phyloP scores from a whole-genome alignment of 2,797 vertebrate genomes.

The Sciaenops ocellatus region DNA sequence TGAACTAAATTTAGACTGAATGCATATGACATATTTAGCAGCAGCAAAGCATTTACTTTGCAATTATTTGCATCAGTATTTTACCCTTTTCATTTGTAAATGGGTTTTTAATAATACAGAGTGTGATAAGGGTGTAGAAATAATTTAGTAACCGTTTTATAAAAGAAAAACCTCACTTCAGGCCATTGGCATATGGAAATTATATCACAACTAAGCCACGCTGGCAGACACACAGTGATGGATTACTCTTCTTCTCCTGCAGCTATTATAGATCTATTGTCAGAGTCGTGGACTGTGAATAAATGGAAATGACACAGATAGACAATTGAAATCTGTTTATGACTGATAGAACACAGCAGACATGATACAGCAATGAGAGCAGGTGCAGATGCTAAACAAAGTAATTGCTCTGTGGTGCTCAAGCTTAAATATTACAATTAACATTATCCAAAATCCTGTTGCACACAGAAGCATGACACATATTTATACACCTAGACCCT shows the following conservation, averaged over 20 bases:
- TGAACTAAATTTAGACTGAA: slow-evolving; percentile 1
- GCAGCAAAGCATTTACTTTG: slow-evolving; percentile 19
- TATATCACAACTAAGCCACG: slow-evolving; percentile 61
- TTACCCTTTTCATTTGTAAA: slow-evolving; percentile 56
- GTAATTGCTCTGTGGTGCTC: slow-evolving; percentile 17
- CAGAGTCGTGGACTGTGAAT: slow-evolving; percentile 49
- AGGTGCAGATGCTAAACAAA: slow-evolving; percentile 45
- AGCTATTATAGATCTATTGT: slow-evolving; percentile 68
- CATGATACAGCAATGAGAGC: slow-evolving; percentile 30
- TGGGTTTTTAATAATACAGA: slow-evolving; percentile 42
- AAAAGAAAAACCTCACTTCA: slow-evolving; percentile 46
- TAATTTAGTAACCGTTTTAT: slow-evolving; percentile 50
- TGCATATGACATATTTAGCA: background rate
- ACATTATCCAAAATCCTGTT: background rate
- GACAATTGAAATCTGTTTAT: slow-evolving; percentile 63
- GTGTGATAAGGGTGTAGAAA: slow-evolving; percentile 43
- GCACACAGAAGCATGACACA: background rate
- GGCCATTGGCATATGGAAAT: slow-evolving; percentile 63
- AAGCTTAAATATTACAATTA: slow-evolving; percentile 24
- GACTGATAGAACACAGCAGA: slow-evolving; percentile 49
- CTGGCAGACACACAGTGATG: slow-evolving; percentile 65
- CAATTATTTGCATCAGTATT: slow-evolving; percentile 45
- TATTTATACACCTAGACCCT: background rate
- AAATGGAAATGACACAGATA: slow-evolving; percentile 63
- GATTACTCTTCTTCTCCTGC: slow-evolving; percentile 60